Percentiles rank a stretch among this genome's conserved stretches.
Evolutionary conservation across 2,797 vertebrate species (phyloP).

Genomic region (Synanceia verrucosa): DNA sequence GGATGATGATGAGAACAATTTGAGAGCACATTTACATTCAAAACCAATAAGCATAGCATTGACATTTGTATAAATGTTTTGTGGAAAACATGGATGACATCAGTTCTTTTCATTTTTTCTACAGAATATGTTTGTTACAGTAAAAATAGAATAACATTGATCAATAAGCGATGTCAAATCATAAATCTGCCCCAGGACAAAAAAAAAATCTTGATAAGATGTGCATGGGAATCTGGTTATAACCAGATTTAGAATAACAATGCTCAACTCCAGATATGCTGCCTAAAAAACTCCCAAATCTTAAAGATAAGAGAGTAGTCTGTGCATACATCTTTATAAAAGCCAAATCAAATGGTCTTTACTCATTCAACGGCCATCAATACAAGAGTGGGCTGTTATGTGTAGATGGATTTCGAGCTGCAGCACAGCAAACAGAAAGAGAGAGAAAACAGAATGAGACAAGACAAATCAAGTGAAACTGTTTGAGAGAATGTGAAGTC

Average conservation of each 20-base stretch:
- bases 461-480: background rate
- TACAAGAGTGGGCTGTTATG: background rate
- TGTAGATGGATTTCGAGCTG: background rate
- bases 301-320: background rate
- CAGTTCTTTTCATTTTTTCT: too few relatives aligned
- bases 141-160: background rate
- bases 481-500: conserved; percentile 13
- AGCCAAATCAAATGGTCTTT: background rate
- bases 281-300: background rate
- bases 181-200: background rate
- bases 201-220: background rate
- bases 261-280: background rate
- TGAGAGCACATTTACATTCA: too few relatives aligned
- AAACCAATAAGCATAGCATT: too few relatives aligned
- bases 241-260: background rate
- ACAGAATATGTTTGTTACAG: too few relatives aligned
- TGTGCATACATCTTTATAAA: background rate
- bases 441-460: conserved; percentile 13
- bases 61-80: too few relatives aligned
- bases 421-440: background rate
- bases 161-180: background rate
- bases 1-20: background rate
- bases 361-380: accelerated
- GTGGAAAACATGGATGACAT: too few relatives aligned
- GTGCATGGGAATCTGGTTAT: background rate